A percentile compares a stretch with the other conserved stretches of the same genome.
Conservation (phyloP, 2,888 invertebrate genomes). For the Diadegma fenestrale region DNA sequence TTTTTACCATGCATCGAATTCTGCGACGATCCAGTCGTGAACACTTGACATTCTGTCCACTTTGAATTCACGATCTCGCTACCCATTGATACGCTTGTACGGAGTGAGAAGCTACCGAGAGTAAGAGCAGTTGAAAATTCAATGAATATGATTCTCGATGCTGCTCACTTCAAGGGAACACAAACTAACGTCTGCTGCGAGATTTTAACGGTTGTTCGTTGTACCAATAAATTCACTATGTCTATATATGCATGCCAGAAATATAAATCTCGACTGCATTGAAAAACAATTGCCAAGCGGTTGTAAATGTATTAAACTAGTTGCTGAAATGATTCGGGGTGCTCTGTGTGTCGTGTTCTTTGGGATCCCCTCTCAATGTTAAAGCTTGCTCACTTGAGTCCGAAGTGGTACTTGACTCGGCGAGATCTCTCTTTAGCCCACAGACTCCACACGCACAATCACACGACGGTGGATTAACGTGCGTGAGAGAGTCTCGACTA, state of each 20-base stretch:
- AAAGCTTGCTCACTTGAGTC: conserved; percentile 42
- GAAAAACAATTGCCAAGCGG: conserved; percentile 79
- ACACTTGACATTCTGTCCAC: conserved; percentile 55
- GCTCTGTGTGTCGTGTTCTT: conserved; percentile 33
- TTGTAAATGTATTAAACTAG: conserved; percentile 79
- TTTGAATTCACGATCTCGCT: conserved; percentile 43
- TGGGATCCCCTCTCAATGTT: conserved; percentile 36
- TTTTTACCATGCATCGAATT: conserved; percentile 3
- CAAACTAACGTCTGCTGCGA: conserved; percentile 50
- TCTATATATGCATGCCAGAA: conserved; percentile 19
- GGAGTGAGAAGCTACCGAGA: conserved; percentile 30
- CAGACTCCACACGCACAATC: conserved; percentile 55
- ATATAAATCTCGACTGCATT: conserved; percentile 45
- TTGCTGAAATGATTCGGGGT: conserved; percentile 63
- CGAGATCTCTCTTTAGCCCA: conserved; percentile 47
- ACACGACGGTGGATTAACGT: conserved; percentile 55
- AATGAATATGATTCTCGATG: conserved; percentile 41
- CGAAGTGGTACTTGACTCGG: conserved; percentile 59
- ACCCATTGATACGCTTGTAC: conserved; percentile 6
- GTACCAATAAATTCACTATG: conserved; percentile 22
- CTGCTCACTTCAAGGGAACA: conserved; percentile 50
- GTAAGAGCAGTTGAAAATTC: conserved; percentile 18
- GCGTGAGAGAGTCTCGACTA: conserved; percentile 66
- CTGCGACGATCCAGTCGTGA: conserved; percentile 55
- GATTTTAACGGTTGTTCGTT: conserved; percentile 64